Percentiles rank a stretch among this genome's conserved stretches.
These are phyloP conservation scores for Parnassius orleans DNA, from an alignment of 2,888 invertebrate genomes.

Conservation along the genomic window DNA sequence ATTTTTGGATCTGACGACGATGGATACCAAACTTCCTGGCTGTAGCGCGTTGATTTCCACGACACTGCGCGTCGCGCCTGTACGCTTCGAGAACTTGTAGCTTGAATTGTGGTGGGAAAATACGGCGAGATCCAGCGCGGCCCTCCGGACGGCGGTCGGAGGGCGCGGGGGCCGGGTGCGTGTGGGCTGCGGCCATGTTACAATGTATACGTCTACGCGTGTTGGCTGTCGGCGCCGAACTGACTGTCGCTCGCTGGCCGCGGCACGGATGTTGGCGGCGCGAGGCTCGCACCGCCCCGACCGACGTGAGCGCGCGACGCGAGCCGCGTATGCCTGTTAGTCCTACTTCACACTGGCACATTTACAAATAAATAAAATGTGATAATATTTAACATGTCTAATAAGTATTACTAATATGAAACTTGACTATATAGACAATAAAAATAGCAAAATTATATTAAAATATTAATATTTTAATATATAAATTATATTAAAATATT, in stretches of 20 bases:
- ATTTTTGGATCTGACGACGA: slow-evolving; percentile 94
- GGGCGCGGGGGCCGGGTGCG: slow-evolving; percentile 71
- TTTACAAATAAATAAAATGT: not conserved
- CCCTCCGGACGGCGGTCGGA: slow-evolving; percentile 76
- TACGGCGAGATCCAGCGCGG: slow-evolving; percentile 90
- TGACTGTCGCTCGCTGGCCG: slow-evolving; percentile 54
- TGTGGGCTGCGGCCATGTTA: slow-evolving; percentile 73
- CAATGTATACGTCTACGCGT: slow-evolving; percentile 54
- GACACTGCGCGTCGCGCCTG: slow-evolving; percentile 91
- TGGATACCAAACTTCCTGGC: slow-evolving; percentile 95
- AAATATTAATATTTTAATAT: too few species aligned
- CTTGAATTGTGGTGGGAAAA: slow-evolving; percentile 94
- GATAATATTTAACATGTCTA: too few species aligned
- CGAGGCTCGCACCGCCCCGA: slow-evolving; percentile 61
- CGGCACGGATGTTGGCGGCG: slow-evolving; percentile 57
- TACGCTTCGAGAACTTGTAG: slow-evolving; percentile 94
- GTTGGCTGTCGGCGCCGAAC: slow-evolving; percentile 79
- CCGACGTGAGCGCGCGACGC: slow-evolving; percentile 74
- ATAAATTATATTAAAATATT: too few species aligned
- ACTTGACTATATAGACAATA: too few species aligned
- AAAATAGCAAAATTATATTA: too few species aligned
- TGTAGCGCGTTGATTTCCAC: slow-evolving; percentile 93
- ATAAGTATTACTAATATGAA: too few species aligned
- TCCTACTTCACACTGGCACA: slow-evolving; percentile 42
- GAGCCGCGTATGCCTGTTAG: slow-evolving; percentile 66